phyloP scores from a whole-genome alignment of 2,888 invertebrate species.

The Conus canariensis region DNA sequence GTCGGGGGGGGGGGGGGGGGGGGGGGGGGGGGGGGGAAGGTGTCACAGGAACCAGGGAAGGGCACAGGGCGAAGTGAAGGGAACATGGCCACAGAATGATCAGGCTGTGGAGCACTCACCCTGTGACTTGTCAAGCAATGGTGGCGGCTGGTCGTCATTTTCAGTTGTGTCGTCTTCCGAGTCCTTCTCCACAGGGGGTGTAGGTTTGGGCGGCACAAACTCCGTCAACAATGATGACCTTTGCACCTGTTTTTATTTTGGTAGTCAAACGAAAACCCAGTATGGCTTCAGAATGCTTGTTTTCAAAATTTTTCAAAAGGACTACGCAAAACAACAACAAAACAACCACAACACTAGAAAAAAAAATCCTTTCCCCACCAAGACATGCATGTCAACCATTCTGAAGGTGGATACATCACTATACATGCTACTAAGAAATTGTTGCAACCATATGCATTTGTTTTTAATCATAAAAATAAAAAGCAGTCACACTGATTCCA shows the following conservation, averaged over 20 bases:
- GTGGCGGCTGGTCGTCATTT: conserved; percentile 53
- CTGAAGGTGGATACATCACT: too few relatives aligned
- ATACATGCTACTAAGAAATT: too few relatives aligned
- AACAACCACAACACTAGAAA: neutral
- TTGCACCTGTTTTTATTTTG: conserved; percentile 81
- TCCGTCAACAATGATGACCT: conserved; percentile 82
- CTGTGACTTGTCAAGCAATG: conserved; percentile 51
- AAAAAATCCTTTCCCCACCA: neutral
- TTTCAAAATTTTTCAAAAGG: too few relatives aligned
- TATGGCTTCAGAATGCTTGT: too few relatives aligned
- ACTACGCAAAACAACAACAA: neutral
- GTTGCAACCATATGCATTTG: neutral
- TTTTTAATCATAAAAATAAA: neutral
- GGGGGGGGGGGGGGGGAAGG: too few relatives aligned
- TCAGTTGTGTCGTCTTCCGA: conserved; percentile 54
- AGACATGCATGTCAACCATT: too few relatives aligned
- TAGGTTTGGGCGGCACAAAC: conserved; percentile 76
- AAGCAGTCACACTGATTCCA: neutral
- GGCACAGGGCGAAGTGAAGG: too few relatives aligned
- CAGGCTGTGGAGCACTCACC: conserved; percentile 40
- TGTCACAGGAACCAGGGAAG: too few relatives aligned
- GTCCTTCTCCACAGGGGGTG: conserved; percentile 52
- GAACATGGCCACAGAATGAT: too few relatives aligned
- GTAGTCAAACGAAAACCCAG: neutral
- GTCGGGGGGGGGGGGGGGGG: too few relatives aligned